A percentile compares a stretch with the other conserved stretches of the same genome.
Conservation (phyloP, 2,113 vertebrate species). For the Dolichotis patagonum region DNA sequence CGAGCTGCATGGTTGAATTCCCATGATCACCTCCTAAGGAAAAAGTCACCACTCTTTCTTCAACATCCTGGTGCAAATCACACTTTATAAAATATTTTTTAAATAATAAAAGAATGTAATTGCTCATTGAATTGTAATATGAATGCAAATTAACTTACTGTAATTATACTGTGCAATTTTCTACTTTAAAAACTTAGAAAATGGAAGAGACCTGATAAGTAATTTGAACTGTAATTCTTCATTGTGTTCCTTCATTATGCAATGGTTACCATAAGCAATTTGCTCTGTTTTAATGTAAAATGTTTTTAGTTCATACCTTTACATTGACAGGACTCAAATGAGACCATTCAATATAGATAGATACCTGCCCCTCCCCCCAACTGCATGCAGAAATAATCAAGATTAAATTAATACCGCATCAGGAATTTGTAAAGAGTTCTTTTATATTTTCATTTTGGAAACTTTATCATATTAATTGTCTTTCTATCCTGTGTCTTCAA, state of each 20-base stretch:
- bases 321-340: conserved; percentile 70
- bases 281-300: conserved; percentile 84
- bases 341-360: conserved; percentile 62
- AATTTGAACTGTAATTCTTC: conserved; percentile 87
- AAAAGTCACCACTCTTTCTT: conserved; percentile 66
- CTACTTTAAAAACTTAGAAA: conserved; percentile 87
- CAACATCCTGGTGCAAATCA: conserved; percentile 84
- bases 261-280: conserved; percentile 87
- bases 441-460: conserved; percentile 64
- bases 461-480: conserved; percentile 26
- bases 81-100: conserved; percentile 85
- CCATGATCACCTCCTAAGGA: conserved; percentile 54
- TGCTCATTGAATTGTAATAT: conserved; percentile 88
- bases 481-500: not conserved
- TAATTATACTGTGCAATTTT: conserved; percentile 90
- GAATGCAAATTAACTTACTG: conserved; percentile 90
- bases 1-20: not conserved
- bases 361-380: not conserved
- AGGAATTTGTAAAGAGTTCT: conserved; percentile 39
- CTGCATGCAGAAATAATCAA: conserved; percentile 38
- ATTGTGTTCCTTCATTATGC: conserved; percentile 88
- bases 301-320: conserved; percentile 83
- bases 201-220: conserved; percentile 87
- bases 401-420: conserved; percentile 59
- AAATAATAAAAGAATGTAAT: conserved; percentile 86